These are phyloP conservation scores for Alcedo atthis DNA, from an alignment of 2,797 vertebrate species.

Conservation along the genomic window DNA sequence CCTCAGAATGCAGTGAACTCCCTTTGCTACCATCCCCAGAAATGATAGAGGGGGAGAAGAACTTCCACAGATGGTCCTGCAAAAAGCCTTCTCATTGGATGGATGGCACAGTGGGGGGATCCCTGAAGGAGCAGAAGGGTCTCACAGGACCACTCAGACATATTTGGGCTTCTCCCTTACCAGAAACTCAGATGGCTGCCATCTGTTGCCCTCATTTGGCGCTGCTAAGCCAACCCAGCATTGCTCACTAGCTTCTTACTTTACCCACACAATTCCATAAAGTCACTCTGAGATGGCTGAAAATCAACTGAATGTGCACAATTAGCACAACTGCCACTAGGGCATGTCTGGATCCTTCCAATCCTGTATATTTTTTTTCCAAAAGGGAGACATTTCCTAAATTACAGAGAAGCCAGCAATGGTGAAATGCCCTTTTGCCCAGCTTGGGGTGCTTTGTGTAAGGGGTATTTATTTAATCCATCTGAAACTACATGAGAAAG, in stretches of 20 bases:
- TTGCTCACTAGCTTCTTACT: not conserved
- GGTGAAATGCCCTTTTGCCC: slow-evolving; percentile 45
- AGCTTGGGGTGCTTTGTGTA: slow-evolving; percentile 46
- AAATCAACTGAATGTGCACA: not conserved
- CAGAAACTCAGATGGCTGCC: not conserved
- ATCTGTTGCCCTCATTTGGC: not conserved
- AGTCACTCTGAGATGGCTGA: not conserved
- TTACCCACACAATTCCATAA: not conserved
- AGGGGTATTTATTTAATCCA: slow-evolving; percentile 56
- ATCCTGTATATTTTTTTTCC: not conserved
- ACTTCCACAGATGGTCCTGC: not conserved
- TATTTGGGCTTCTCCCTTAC: not conserved
- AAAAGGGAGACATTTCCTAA: slow-evolving; percentile 38
- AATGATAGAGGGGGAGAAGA: rapidly evolving
- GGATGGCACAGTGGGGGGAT: not conserved
- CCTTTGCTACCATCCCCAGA: not conserved
- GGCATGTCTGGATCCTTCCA: not conserved
- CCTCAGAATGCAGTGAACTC: not conserved
- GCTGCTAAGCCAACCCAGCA: not conserved
- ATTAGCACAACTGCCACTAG: not conserved
- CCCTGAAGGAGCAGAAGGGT: not conserved
- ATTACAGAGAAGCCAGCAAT: slow-evolving; percentile 13
- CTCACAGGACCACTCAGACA: not conserved
- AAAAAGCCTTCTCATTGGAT: not conserved
- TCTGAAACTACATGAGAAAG: slow-evolving; percentile 65